phyloP scores from a whole-genome alignment of 2,888 invertebrate genomes.

The Limulus polyphemus region DNA sequence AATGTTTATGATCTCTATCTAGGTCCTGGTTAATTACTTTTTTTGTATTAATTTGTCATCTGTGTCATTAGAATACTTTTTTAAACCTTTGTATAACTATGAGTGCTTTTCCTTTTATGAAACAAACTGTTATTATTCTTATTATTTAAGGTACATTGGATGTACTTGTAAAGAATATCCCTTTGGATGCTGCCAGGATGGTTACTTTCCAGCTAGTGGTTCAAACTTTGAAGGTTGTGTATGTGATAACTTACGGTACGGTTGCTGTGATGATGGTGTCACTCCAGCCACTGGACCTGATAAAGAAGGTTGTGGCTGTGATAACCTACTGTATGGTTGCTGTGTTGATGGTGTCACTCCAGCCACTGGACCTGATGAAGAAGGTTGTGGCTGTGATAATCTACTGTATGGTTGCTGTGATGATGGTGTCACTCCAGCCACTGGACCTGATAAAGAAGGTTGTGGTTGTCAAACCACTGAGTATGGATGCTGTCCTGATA shows the following conservation, averaged over 20 bases:
- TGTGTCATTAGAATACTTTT: neutral
- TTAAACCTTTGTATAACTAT: neutral
- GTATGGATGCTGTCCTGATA: conserved; percentile 80
- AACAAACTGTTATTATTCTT: neutral
- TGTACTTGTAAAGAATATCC: conserved; percentile 23
- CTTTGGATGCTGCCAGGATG: conserved; percentile 64
- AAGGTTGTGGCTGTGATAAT: conserved; percentile 43
- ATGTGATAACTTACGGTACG: conserved; percentile 30
- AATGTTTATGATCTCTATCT: neutral
- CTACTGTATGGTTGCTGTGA: conserved; percentile 72
- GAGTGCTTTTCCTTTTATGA: neutral
- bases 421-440: conserved; percentile 62
- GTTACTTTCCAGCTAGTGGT: conserved; percentile 40
- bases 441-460: conserved; percentile 57
- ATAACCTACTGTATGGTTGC: conserved; percentile 43
- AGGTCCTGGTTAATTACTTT: neutral
- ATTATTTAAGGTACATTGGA: conserved; percentile 1
- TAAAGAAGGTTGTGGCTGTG: conserved; percentile 55
- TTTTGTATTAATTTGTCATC: neutral
- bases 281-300: conserved; percentile 69
- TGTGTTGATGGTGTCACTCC: conserved; percentile 35
- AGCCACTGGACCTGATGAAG: conserved; percentile 47
- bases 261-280: conserved; percentile 16
- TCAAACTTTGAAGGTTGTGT: conserved; percentile 51
- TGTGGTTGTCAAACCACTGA: conserved; percentile 30